A percentile compares a stretch with the other conserved stretches of the same genome.
Evolutionary conservation across 2,797 vertebrate genomes (phyloP).

Genomic region (Lepus townsendii): DNA sequence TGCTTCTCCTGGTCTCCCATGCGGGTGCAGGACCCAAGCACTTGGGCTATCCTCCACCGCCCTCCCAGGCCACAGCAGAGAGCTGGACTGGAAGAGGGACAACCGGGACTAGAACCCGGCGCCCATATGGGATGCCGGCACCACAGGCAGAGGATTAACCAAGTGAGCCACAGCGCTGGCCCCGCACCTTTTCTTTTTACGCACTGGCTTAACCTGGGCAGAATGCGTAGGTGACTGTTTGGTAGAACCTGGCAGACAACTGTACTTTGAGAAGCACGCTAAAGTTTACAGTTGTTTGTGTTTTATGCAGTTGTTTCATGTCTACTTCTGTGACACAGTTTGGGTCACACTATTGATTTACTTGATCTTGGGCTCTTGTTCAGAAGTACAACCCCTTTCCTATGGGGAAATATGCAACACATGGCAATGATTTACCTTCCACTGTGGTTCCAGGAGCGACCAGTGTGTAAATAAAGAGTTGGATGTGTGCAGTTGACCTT

Average conservation of each 20-base stretch:
- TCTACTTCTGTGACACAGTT: constrained; percentile 4
- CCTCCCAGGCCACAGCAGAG: no score
- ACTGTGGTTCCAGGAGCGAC: not conserved
- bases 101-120: no score
- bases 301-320: constrained; percentile 3
- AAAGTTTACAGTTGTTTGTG: not conserved
- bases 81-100: no score
- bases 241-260: not conserved
- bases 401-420: not conserved
- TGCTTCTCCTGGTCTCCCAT: no score
- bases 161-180: no score
- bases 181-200: not conserved
- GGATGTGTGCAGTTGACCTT: not conserved
- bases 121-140: no score
- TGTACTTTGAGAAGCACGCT: not conserved
- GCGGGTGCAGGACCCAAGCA: no score
- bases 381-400: not conserved
- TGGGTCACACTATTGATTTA: not conserved
- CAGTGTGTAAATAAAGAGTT: not conserved
- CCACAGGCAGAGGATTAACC: no score
- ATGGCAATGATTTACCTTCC: not conserved
- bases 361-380: constrained; percentile 7
- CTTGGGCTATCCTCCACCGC: no score
- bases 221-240: accelerated
- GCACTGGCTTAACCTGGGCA: not conserved